Evolutionary conservation across 2,797 vertebrate genomes (phyloP).

Genomic region (Pygocentrus nattereri): DNA sequence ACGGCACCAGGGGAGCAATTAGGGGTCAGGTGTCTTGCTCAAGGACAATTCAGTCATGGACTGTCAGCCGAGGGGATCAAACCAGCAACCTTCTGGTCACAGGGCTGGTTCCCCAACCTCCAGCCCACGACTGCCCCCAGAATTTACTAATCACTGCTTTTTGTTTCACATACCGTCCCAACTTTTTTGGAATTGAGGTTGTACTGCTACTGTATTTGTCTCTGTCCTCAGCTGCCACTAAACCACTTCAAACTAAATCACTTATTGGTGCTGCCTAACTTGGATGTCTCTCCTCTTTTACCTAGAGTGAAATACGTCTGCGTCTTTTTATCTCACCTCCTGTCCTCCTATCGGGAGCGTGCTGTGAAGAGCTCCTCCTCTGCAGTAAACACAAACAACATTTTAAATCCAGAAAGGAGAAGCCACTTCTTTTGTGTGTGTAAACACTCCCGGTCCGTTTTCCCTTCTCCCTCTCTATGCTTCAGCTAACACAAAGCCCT

Average conservation of each 20-base stretch:
- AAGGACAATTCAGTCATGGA: too few species aligned
- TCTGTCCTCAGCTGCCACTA: neutral
- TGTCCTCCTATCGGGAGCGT: neutral
- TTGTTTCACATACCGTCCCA: too few species aligned
- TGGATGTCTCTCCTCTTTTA: neutral
- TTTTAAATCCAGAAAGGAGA: neutral
- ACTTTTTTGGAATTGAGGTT: too few species aligned
- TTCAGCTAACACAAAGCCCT: neutral
- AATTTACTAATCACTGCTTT: too few species aligned
- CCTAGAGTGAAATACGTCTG: neutral
- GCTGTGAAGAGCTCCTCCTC: neutral
- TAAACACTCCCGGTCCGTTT: neutral
- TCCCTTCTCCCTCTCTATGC: neutral
- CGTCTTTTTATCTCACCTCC: neutral
- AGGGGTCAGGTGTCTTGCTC: too few species aligned
- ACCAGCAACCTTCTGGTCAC: too few species aligned
- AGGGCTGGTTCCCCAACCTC: too few species aligned
- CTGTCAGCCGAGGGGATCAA: too few species aligned
- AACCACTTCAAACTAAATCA: neutral
- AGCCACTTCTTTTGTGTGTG: neutral
- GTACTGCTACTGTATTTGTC: neutral
- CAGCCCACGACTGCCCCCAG: too few species aligned
- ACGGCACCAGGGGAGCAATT: too few species aligned
- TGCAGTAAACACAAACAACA: conserved; percentile 1
- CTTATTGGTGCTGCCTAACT: neutral